phyloP scores from a whole-genome alignment of 30 jellyfish, hydroid and myxozoan genomes.

The Cassiopea xamachana region DNA sequence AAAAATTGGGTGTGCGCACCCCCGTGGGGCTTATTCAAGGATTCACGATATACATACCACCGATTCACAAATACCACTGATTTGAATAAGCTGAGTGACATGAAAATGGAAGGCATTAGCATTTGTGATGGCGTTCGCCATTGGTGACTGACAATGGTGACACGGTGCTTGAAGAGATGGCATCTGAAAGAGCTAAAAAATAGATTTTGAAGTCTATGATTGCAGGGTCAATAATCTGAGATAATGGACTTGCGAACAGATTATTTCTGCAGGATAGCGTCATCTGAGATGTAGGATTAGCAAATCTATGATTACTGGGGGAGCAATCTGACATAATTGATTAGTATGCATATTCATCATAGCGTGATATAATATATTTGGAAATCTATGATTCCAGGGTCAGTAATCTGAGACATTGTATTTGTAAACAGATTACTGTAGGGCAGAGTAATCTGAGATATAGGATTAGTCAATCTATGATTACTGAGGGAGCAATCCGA shows the following conservation, averaged over 20 bases:
- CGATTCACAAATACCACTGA: constrained; percentile 52
- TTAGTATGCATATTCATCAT: background rate
- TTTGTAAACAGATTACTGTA: background rate
- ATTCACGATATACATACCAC: constrained; percentile 14
- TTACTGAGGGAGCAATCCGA: background rate
- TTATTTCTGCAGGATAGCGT: background rate
- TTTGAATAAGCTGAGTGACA: constrained; percentile 9
- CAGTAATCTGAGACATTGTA: background rate
- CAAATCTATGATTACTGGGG: background rate
- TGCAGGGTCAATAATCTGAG: background rate
- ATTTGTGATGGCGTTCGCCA: constrained; percentile 6
- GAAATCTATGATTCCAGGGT: too few relatives aligned
- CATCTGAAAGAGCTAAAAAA: constrained; percentile 1
- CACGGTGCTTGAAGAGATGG: constrained; percentile 34
- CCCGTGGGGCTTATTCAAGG: too few relatives aligned
- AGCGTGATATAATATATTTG: background rate
- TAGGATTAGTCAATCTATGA: background rate
- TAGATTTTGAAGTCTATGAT: too few relatives aligned
- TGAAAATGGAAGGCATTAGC: constrained; percentile 30
- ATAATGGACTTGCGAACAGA: background rate
- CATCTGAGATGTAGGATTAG: background rate
- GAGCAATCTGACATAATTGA: background rate
- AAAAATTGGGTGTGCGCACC: too few relatives aligned
- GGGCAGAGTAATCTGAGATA: background rate
- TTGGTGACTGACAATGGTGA: constrained; percentile 15